phyloP scores from a whole-genome alignment of 2,113 vertebrate genomes.

The Indicator maculatus region DNA sequence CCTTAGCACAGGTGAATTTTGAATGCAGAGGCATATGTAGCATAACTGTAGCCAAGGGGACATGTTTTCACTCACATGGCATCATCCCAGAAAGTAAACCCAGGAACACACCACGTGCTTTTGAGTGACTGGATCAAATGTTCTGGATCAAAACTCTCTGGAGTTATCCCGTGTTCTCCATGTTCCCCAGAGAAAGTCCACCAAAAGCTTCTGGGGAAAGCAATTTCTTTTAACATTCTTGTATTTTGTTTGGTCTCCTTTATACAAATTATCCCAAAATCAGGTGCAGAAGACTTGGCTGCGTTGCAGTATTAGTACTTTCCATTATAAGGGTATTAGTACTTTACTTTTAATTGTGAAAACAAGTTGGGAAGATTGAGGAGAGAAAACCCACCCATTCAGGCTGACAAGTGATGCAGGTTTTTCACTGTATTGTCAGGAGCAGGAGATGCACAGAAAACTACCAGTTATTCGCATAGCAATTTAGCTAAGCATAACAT shows the following conservation, averaged over 20 bases:
- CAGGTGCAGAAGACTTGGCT: not conserved
- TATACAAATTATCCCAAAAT: not conserved
- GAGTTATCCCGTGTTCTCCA: not conserved
- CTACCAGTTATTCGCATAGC: not conserved
- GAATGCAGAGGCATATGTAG: not conserved
- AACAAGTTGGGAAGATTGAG: not conserved
- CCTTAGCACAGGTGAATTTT: not conserved
- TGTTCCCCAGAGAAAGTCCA: not conserved
- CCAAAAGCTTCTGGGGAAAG: not conserved
- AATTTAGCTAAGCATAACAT: slow-evolving; percentile 28
- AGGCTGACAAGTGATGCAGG: not conserved
- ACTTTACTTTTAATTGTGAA: not conserved
- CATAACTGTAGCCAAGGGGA: not conserved
- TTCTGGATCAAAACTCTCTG: not conserved
- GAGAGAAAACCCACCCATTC: not conserved
- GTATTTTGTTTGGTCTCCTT: not conserved
- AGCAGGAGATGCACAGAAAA: not conserved
- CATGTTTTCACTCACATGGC: not conserved
- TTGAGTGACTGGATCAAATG: not conserved
- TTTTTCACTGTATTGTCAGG: not conserved
- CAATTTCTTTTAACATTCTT: not conserved
- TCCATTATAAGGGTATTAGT: no score
- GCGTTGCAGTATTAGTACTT: not conserved
- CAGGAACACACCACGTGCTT: not conserved
- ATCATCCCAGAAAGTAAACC: not conserved